These are phyloP conservation scores for Apostichopus japonicus DNA, from an alignment of 35 echinoderm and acorn worm genomes.

Conservation along the genomic window DNA sequence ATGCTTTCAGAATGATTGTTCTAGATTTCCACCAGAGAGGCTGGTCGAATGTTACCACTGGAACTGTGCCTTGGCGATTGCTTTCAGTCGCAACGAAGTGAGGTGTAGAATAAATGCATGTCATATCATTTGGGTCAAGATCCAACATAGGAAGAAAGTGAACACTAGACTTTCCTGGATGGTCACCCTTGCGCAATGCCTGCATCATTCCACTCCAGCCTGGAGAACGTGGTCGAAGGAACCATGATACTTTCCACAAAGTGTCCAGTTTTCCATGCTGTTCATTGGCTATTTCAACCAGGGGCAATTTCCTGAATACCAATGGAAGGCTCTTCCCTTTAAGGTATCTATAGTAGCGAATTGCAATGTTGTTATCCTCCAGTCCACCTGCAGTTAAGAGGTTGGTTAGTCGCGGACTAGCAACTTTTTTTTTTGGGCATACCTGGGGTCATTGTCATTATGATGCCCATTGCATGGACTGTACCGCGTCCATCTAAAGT, in stretches of 20 bases:
- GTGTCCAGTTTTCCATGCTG: slow-evolving; percentile 35
- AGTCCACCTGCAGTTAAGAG: slow-evolving; percentile 32
- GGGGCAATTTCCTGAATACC: slow-evolving; percentile 24
- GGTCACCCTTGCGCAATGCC: slow-evolving; percentile 20
- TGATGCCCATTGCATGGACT: slow-evolving; percentile 84
- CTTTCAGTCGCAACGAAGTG: slow-evolving; percentile 58
- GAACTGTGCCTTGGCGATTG: slow-evolving; percentile 45
- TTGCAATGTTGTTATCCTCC: slow-evolving; percentile 6
- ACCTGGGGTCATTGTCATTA: slow-evolving; percentile 60
- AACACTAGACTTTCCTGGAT: slow-evolving; percentile 64
- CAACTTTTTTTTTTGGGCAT: too few relatives aligned
- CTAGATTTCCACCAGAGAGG: slow-evolving; percentile 71
- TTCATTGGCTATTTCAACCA: slow-evolving; percentile 49
- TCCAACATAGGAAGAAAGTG: slow-evolving; percentile 63
- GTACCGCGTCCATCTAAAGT: slow-evolving; percentile 76
- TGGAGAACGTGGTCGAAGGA: slow-evolving; percentile 10
- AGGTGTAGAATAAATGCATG: slow-evolving; percentile 69
- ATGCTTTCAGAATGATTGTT: too few relatives aligned
- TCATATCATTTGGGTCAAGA: slow-evolving; percentile 63
- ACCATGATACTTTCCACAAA: slow-evolving; percentile 44
- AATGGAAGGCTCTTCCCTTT: slow-evolving; percentile 27
- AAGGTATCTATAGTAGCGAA: slow-evolving; percentile 28
- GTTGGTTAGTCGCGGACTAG: slow-evolving; percentile 5
- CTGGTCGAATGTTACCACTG: slow-evolving; percentile 71
- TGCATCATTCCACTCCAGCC: slow-evolving; percentile 74